A percentile compares a stretch with the other conserved stretches of the same genome.
These are phyloP conservation scores for Megaceryle alcyon DNA, from an alignment of 2,797 vertebrate species.

Conservation along the genomic window DNA sequence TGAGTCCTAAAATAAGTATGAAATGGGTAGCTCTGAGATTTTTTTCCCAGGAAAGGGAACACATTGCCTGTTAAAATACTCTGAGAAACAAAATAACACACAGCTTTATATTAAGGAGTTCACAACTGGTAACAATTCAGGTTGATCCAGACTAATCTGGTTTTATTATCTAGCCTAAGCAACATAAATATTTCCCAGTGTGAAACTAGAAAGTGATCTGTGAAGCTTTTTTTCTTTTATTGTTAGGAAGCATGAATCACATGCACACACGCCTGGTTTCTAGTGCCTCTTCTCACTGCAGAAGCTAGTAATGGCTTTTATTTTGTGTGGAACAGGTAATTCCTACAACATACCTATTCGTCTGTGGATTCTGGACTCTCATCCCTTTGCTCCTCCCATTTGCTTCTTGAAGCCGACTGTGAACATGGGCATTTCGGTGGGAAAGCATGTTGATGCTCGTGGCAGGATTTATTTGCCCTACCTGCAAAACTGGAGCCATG, in stretches of 20 bases:
- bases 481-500: conserved; percentile 93
- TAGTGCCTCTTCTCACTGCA: background rate
- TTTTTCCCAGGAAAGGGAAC: background rate
- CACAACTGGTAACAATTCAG: background rate
- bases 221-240: background rate
- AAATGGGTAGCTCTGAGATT: background rate
- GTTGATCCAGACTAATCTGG: background rate
- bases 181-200: background rate
- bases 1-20: background rate
- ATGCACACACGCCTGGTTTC: rapidly evolving
- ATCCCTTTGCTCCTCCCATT: conserved; percentile 95
- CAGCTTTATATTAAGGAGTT: background rate
- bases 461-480: conserved; percentile 91
- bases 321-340: conserved; percentile 81
- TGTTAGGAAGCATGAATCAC: background rate
- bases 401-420: conserved; percentile 90
- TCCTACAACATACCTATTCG: conserved; percentile 92
- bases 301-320: background rate
- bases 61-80: rapidly evolving
- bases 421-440: conserved; percentile 91
- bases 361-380: conserved; percentile 95
- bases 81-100: background rate
- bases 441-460: conserved; percentile 89
- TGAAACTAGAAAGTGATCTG: background rate
- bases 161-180: background rate